These are phyloP conservation scores for Periparus ater DNA, from an alignment of 2,797 vertebrate species.

Conservation along the genomic window DNA sequence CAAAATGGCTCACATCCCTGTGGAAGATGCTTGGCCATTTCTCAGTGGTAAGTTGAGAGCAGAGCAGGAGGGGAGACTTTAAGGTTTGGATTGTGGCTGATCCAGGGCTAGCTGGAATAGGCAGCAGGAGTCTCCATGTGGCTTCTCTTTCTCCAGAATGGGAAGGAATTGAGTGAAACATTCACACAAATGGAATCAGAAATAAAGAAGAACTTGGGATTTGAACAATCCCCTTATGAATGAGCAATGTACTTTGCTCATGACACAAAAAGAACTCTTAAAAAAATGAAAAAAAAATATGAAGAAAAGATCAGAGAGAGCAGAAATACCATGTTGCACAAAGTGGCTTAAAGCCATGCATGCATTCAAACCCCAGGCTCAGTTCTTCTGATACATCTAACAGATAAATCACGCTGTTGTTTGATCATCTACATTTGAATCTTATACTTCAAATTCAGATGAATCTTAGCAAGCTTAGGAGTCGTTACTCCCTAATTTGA, in stretches of 20 bases:
- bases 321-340: not conserved
- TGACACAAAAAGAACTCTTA: not conserved
- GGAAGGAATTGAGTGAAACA: not conserved
- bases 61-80: not conserved
- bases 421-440: conserved; percentile 36
- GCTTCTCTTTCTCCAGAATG: not conserved
- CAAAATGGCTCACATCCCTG: not conserved
- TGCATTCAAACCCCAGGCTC: not conserved
- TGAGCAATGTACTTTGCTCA: not conserved
- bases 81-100: not conserved
- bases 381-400: not conserved
- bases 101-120: not conserved
- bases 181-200: not conserved
- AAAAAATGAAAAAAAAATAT: not conserved
- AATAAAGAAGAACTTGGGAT: not conserved
- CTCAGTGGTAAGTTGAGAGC: not conserved
- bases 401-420: not conserved
- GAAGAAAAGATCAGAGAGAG: not conserved
- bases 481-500: not conserved
- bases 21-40: not conserved
- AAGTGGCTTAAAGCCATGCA: not conserved
- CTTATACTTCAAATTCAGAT: not conserved
- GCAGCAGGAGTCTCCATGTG: not conserved
- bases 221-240: not conserved
- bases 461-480: not conserved